Percentiles rank a stretch among this genome's conserved stretches.
phyloP scores from a whole-genome alignment of 2,888 invertebrate genomes.

The Bellardia pandia region DNA sequence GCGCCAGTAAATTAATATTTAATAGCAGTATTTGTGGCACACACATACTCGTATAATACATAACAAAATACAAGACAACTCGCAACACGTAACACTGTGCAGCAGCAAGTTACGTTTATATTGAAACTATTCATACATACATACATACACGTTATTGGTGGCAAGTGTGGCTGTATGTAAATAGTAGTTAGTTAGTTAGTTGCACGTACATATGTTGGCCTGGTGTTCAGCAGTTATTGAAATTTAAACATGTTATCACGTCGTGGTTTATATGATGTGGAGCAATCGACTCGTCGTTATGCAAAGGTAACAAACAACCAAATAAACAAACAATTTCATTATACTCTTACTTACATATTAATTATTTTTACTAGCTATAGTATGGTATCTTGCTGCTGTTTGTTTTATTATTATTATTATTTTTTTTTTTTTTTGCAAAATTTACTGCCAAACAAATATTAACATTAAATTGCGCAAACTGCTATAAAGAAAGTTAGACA shows the following conservation, averaged over 20 bases:
- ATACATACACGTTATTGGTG: neutral
- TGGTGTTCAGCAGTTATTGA: constrained; percentile 41
- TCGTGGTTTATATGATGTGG: constrained; percentile 83
- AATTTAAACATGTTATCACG: constrained; percentile 80
- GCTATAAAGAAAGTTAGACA: constrained; percentile 20
- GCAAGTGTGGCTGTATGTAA: neutral
- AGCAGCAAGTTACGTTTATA: neutral
- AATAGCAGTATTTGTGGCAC: neutral
- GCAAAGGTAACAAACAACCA: constrained; percentile 79
- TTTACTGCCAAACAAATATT: constrained; percentile 9
- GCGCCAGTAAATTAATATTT: neutral
- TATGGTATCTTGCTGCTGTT: too few relatives aligned
- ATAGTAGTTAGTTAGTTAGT: neutral
- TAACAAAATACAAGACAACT: neutral
- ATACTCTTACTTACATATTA: constrained; percentile 2
- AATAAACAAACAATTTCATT: constrained; percentile 37
- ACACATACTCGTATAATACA: neutral
- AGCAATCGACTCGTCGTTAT: constrained; percentile 82
- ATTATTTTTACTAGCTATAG: neutral
- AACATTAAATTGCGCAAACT: constrained; percentile 23
- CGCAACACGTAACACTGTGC: constrained; percentile 12
- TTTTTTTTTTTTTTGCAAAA: constrained; percentile 17
- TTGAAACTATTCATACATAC: neutral
- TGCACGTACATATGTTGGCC: constrained; percentile 20
- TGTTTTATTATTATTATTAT: neutral